phyloP scores from a whole-genome alignment of 1,140 invertebrate genomes.

The Drosophila saltans region DNA sequence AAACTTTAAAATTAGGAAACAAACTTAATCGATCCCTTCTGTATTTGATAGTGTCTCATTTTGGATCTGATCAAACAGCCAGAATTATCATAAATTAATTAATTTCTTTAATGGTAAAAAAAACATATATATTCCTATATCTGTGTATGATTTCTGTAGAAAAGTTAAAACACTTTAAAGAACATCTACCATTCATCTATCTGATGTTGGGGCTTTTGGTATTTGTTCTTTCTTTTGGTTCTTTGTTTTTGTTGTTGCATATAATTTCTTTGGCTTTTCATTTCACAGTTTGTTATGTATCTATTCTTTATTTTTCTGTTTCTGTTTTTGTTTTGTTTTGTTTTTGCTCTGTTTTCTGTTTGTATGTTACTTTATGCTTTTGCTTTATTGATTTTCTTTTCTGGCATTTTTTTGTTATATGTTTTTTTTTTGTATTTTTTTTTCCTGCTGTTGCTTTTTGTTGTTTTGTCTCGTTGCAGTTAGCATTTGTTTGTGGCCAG shows the following conservation, averaged over 20 bases:
- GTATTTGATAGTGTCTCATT: no score
- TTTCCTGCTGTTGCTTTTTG: slow-evolving; percentile 28
- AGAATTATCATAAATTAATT: no score
- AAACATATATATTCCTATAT: no score
- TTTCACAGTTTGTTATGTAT: slow-evolving; percentile 58
- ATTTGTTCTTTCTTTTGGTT: background rate
- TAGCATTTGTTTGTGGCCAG: slow-evolving; percentile 64
- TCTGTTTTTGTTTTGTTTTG: no score
- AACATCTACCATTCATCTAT: background rate
- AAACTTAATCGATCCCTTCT: no score
- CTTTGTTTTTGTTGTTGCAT: slow-evolving; percentile 48
- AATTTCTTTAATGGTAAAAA: no score
- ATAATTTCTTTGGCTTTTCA: slow-evolving; percentile 66
- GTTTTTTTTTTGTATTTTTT: slow-evolving; percentile 26
- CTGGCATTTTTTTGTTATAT: slow-evolving; percentile 24
- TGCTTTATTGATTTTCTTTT: slow-evolving; percentile 50
- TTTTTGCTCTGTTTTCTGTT: slow-evolving; percentile 38
- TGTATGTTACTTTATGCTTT: slow-evolving; percentile 54
- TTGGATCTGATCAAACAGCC: no score
- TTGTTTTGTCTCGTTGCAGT: slow-evolving; percentile 55
- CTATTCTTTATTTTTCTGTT: slow-evolving; percentile 32
- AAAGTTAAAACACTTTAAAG: background rate
- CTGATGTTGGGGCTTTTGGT: background rate
- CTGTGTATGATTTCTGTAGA: no score
- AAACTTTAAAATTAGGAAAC: no score